These are phyloP conservation scores for Aphrophora alni DNA, from an alignment of 2,888 invertebrate genomes.

Conservation along the genomic window DNA sequence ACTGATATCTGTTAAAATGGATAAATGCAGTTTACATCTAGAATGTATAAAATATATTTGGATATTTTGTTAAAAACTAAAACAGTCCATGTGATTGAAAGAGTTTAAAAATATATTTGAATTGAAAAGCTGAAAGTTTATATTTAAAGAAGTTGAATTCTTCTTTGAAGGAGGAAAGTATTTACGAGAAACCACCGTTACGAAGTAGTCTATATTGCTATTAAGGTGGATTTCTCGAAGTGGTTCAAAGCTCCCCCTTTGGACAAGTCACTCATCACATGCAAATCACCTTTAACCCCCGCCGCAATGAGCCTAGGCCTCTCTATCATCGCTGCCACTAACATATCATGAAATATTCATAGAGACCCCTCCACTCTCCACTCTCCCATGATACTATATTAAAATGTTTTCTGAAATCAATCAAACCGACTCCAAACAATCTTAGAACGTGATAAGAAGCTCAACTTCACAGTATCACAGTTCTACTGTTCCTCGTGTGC, in stretches of 20 bases:
- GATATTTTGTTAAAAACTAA: no score
- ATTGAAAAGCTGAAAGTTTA: no score
- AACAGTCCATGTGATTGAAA: no score
- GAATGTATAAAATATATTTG: no score
- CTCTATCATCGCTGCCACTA: neutral
- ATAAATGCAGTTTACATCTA: no score
- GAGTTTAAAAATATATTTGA: no score
- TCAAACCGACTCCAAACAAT: constrained; percentile 32
- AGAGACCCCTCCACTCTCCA: neutral
- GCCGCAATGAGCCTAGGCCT: neutral
- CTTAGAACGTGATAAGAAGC: constrained; percentile 27
- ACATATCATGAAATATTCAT: constrained; percentile 41
- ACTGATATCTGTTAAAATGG: no score
- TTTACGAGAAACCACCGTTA: no score
- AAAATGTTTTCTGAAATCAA: constrained; percentile 40
- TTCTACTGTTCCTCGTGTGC: neutral
- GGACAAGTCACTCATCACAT: constrained; percentile 6
- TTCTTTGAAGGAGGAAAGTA: no score
- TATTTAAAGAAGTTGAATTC: no score
- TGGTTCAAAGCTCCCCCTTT: neutral
- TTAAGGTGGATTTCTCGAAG: neutral
- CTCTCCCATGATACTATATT: constrained; percentile 36
- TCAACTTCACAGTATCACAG: neutral
- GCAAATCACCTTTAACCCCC: neutral
- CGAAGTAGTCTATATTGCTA: neutral